Evolutionary conservation across 2,888 invertebrate genomes (phyloP), one percentile per base, ranked within the genome.

Genomic region (Trypoxylon attenuatum): DNA sequence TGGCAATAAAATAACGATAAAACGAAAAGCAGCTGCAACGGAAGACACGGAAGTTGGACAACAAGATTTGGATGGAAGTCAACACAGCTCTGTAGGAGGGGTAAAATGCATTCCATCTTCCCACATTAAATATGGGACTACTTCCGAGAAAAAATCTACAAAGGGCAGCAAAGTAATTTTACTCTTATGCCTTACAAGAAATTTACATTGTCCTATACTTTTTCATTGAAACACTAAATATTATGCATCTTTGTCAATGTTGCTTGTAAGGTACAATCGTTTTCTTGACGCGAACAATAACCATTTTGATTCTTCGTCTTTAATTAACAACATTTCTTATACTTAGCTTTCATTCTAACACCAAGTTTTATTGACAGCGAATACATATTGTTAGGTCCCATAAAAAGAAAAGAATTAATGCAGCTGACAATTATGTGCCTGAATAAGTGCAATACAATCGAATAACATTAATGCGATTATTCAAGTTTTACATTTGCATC

Each of bases 1-100:
- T 71, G 94, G 94, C 52, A 94, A 94, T 86, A 94, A 94, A 89
- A 94, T 94, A 77, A 94, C 94, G 43, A 94, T 94, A 73, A 94
- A 94, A 86, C 89, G 94, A 74, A 94, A 94, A 89, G 91, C 91
- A 57, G 88, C 91, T 15, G 83, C 84, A 22, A 65, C 76, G 2
- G 91, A 91, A 70, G 91, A 90, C 51, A 87, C 87, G 25, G 90
- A 90, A 13, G 63, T 61, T 1, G 79, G 87, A 21, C 83, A 85
- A 79, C 89, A 87, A 71, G 87, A 81, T 82, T 71, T 82, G 81
- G 76, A 88, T 84, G 80, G 89, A 88, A 77, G 43, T 58, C 88
- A 86, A 83, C 79, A 78, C 61, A 76, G 77, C 66, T 79, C 82
- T 47, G 72, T 82, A 49, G 82, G 83, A 73, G 78, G 82, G 76